Base-by-base conservation (phyloP, 2,888 invertebrate species). In the Ectemnius lituratus region DNA sequence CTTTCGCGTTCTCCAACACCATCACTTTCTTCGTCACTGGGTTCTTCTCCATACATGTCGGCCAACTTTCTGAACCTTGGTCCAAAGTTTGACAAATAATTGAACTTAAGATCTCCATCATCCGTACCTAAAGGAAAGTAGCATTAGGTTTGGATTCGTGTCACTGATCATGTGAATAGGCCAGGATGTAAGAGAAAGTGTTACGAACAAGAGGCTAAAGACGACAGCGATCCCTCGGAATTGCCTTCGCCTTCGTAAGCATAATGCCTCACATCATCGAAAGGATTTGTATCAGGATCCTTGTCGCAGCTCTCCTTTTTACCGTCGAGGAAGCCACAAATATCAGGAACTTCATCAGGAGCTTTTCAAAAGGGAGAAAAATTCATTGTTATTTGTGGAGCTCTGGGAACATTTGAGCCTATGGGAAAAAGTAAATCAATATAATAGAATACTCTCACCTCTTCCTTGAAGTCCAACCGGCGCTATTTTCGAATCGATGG, bases 171-270 rank as follows among this genome's bases (percentile, higher is more conserved):
- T 23, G 23, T 23, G 23, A 23, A 23, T 23, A 23, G 23, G 23
- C 23, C 2, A 23, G 23, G 23, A 28, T 20, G 4, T 3, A 37
- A 37, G 52, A 52, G 14, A 52, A 52, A 52, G 52, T 16, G 1
- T 23, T 23, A 93, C 93, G 92, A 89, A 94, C 97, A 97, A 85
- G 97, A 97, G 80, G 97, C 97, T 83, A 98, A 92, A 59, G 97
- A 97, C 65, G 98, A 98, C 23, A 99, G 93, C 11, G 98, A 98
- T 80, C 98, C 98, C 81, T 96, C 97, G 47, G 92, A 93, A 89
- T 98, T 98, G 83, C 98, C 98, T 89, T 97, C 97, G 60, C 99
- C 99, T 92, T 99, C 99, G 90, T 99, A 99, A 70, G 98, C 98
- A 91, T 99, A 99, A 91, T 99, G 97, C 73, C 99, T 94, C 20